Conservation (phyloP, 2,113 vertebrate genomes). For the Sinocyclocheilus rhinocerous region DNA sequence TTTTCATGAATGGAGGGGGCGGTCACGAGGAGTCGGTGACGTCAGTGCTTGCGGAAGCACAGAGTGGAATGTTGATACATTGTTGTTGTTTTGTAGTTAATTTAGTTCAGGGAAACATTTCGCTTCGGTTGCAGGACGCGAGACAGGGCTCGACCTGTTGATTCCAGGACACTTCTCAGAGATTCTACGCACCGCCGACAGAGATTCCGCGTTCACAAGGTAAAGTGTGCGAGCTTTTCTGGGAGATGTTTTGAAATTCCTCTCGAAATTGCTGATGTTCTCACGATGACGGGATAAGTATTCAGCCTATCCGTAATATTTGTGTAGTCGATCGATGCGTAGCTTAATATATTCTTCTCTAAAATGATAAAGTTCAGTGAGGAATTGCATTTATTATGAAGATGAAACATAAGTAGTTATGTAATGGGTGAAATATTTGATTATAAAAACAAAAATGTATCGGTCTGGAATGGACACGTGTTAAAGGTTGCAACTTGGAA, state of each 20-base stretch:
- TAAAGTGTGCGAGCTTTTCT: conserved; percentile 61
- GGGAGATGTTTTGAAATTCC: conserved; percentile 68
- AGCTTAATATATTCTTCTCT: neutral
- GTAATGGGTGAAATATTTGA: neutral
- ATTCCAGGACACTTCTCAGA: conserved; percentile 35
- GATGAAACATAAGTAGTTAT: neutral
- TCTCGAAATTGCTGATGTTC: conserved; percentile 60
- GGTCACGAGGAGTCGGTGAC: conserved; percentile 81
- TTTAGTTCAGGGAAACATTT: conserved; percentile 69
- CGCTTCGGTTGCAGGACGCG: conserved; percentile 62
- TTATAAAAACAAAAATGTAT: conserved; percentile 15
- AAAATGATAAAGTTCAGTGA: neutral
- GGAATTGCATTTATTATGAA: neutral
- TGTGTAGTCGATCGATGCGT: neutral
- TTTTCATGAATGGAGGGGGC: conserved; percentile 87
- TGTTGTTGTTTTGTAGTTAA: conserved; percentile 83
- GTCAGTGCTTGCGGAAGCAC: conserved; percentile 81
- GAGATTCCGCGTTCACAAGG: conserved; percentile 69
- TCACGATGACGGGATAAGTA: conserved; percentile 58
- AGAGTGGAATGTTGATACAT: conserved; percentile 82
- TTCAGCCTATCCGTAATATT: neutral
- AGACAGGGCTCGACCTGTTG: conserved; percentile 44
- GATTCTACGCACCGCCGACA: conserved; percentile 61
- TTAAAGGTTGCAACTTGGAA: neutral
- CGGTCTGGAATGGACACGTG: conserved; percentile 23